Percentiles rank a stretch among this genome's conserved stretches.
Evolutionary conservation across 2,113 vertebrate species (phyloP).

Genomic region (Condylura cristata): DNA sequence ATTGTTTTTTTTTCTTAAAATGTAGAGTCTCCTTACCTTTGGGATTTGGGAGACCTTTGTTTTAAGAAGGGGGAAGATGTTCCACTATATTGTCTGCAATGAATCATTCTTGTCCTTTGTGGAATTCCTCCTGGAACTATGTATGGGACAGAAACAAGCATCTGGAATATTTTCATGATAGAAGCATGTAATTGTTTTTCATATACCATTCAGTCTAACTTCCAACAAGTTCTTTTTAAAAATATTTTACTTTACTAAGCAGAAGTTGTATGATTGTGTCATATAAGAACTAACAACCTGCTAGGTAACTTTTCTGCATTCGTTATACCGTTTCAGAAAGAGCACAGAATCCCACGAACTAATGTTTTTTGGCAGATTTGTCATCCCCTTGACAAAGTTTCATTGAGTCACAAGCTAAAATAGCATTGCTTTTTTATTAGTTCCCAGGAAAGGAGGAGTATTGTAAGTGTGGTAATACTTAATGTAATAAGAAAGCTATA

Average conservation of each 20-base stretch:
- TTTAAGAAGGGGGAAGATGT: background rate
- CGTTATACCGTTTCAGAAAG: background rate
- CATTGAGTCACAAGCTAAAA: background rate
- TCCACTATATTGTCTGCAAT: background rate
- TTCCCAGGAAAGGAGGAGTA: background rate
- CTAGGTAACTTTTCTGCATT: background rate
- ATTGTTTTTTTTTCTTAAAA: background rate
- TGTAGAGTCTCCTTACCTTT: background rate
- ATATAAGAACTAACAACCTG: background rate
- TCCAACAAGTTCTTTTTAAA: background rate
- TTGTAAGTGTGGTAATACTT: background rate
- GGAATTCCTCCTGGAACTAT: background rate
- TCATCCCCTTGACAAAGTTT: background rate
- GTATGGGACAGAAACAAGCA: background rate
- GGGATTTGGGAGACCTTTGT: background rate
- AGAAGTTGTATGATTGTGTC: background rate
- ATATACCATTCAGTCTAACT: background rate
- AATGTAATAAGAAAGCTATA: background rate
- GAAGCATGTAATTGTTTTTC: background rate
- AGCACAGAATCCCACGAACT: background rate
- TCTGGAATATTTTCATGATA: background rate
- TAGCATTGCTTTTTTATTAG: slow-evolving; percentile 8
- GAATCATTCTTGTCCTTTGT: background rate
- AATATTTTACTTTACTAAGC: background rate
- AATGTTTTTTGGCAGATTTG: background rate